Conservation (phyloP, 2,888 invertebrate species). For the Euplagia quadripunctaria region DNA sequence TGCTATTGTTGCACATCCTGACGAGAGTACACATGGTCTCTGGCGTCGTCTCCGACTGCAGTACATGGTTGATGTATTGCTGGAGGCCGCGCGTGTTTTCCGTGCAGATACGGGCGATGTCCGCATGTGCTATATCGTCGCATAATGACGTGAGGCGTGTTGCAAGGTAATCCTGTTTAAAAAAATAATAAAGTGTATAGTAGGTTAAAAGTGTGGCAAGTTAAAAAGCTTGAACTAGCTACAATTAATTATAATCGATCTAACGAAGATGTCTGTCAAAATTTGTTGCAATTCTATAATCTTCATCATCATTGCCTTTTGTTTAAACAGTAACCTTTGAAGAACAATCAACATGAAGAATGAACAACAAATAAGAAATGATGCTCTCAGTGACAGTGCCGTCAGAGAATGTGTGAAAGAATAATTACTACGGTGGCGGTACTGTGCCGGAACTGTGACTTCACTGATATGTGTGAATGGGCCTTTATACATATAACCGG, state of each 20-base stretch:
- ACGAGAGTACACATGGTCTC: slow-evolving; percentile 94
- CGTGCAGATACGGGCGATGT: slow-evolving; percentile 90
- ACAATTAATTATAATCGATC: background rate
- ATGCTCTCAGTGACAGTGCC: too few relatives aligned
- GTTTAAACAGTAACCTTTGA: too few relatives aligned
- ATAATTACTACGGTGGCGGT: too few relatives aligned
- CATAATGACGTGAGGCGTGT: slow-evolving; percentile 94
- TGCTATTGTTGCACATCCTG: slow-evolving; percentile 93
- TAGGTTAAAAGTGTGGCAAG: background rate
- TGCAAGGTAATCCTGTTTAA: slow-evolving; percentile 90
- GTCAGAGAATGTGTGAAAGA: too few relatives aligned
- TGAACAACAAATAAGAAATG: too few relatives aligned
- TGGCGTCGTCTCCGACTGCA: slow-evolving; percentile 94
- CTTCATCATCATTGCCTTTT: too few relatives aligned
- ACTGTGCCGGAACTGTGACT: too few relatives aligned
- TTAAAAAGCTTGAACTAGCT: background rate
- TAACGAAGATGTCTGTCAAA: too few relatives aligned
- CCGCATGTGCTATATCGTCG: slow-evolving; percentile 90
- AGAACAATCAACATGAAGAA: too few relatives aligned
- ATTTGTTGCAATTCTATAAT: too few relatives aligned
- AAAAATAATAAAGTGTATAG: background rate
- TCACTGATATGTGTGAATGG: too few relatives aligned
- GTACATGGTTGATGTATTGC: slow-evolving; percentile 93
- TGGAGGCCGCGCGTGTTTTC: slow-evolving; percentile 87
- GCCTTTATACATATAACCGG: too few relatives aligned